Conservation (phyloP, 1,140 invertebrate species). For the Thrips palmi region DNA sequence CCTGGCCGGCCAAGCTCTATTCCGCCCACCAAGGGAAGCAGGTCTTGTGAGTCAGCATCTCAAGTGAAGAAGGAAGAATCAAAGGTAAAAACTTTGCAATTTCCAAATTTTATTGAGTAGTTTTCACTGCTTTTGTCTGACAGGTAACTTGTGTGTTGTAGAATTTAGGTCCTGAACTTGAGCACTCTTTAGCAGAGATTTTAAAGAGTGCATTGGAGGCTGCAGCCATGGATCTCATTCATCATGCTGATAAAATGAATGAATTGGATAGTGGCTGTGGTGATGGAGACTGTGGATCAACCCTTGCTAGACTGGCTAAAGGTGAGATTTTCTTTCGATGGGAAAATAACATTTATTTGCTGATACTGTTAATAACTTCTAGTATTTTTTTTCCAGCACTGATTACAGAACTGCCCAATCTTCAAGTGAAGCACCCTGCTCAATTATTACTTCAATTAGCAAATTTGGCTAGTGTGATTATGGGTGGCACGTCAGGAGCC, state of each 20-base stretch:
- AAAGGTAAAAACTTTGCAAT: slow-evolving; percentile 6
- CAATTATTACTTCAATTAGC: slow-evolving; percentile 31
- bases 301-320: slow-evolving; percentile 40
- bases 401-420: slow-evolving; percentile 4
- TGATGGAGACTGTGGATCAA: slow-evolving; percentile 67
- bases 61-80: slow-evolving; percentile 10
- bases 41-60: not conserved
- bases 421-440: slow-evolving; percentile 23
- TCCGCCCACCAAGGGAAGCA: slow-evolving; percentile 9
- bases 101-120: slow-evolving; percentile 6
- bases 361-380: slow-evolving; percentile 1
- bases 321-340: slow-evolving; percentile 20
- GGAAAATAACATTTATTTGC: not conserved
- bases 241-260: slow-evolving; percentile 41
- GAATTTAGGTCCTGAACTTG: not conserved
- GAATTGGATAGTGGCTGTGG: slow-evolving; percentile 53
- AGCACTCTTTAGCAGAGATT: slow-evolving; percentile 22
- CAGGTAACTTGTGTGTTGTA: slow-evolving; percentile 13
- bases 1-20: slow-evolving; percentile 14
- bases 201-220: slow-evolving; percentile 28
- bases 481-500: slow-evolving; percentile 54
- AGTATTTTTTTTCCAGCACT: slow-evolving; percentile 10
- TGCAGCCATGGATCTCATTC: slow-evolving; percentile 30
- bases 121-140: slow-evolving; percentile 19
- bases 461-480: slow-evolving; percentile 36